phyloP scores from a whole-genome alignment of 2,888 invertebrate genomes.

The Aromia moschata region DNA sequence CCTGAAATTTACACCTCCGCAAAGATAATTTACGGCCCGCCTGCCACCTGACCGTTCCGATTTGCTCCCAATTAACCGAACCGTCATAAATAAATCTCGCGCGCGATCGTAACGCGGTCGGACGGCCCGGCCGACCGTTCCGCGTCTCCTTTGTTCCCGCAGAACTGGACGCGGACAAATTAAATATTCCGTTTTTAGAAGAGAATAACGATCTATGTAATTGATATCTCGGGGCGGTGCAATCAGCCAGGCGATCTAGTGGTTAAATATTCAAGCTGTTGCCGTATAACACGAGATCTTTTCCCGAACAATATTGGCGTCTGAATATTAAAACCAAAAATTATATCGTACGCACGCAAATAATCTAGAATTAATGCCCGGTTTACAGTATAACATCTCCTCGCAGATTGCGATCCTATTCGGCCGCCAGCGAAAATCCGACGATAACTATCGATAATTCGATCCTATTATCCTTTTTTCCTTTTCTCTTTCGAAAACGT shows the following conservation, averaged over 20 bases:
- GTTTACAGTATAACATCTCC: conserved; percentile 46
- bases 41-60: conserved; percentile 33
- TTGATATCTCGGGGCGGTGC: conserved; percentile 63
- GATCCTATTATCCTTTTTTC: conserved; percentile 48
- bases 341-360: conserved; percentile 57
- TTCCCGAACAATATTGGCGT: conserved; percentile 61
- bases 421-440: conserved; percentile 46
- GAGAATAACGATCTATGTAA: conserved; percentile 63
- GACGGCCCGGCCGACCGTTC: conserved; percentile 37
- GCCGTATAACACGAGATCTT: conserved; percentile 55
- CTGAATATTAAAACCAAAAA: conserved; percentile 60
- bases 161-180: conserved; percentile 49
- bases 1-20: too few species aligned
- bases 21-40: too few species aligned
- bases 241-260: conserved; percentile 62
- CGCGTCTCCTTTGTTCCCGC: conserved; percentile 57
- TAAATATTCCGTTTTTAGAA: conserved; percentile 62
- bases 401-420: conserved; percentile 48
- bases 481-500: too few species aligned
- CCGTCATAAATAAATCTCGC: conserved; percentile 42
- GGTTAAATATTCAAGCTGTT: conserved; percentile 62
- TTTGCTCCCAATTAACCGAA: conserved; percentile 40
- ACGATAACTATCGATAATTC: conserved; percentile 55
- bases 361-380: conserved; percentile 50
- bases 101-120: conserved; percentile 37